A percentile compares a stretch with the other conserved stretches of the same genome.
These are phyloP conservation scores for Lindbergichthys nudifrons DNA, from an alignment of 2,797 vertebrate genomes.

Conservation along the genomic window DNA sequence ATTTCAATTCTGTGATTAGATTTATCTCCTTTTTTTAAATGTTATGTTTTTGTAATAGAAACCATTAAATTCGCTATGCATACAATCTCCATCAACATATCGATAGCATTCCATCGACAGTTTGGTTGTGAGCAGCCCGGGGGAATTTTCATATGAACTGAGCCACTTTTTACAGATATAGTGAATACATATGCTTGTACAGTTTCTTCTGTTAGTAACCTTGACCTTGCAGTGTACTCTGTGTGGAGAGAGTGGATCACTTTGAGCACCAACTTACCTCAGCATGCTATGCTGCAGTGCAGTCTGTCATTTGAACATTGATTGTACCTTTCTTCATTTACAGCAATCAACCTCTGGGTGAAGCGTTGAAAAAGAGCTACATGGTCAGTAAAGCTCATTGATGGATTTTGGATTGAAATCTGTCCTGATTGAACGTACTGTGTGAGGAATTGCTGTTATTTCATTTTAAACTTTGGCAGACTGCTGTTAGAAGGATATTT, in stretches of 20 bases:
- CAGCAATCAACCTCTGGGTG: conserved; percentile 64
- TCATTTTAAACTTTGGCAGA: conserved; percentile 23
- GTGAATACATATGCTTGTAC: conserved; percentile 58
- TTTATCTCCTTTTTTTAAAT: neutral
- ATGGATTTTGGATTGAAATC: conserved; percentile 49
- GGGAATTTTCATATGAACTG: conserved; percentile 36
- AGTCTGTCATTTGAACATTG: conserved; percentile 53
- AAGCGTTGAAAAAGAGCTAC: conserved; percentile 26
- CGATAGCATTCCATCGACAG: conserved; percentile 49
- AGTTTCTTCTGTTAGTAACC: conserved; percentile 60
- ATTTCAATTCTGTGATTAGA: too few species aligned
- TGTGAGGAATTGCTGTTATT: conserved; percentile 42
- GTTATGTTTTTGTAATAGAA: conserved; percentile 11
- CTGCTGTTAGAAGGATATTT: neutral
- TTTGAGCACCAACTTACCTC: conserved; percentile 49
- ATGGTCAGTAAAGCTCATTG: conserved; percentile 1
- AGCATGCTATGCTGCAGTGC: conserved; percentile 48
- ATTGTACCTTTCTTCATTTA: conserved; percentile 74
- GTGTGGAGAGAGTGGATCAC: conserved; percentile 45
- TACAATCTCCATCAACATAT: conserved; percentile 23
- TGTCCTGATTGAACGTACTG: conserved; percentile 41
- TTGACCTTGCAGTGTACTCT: conserved; percentile 70
- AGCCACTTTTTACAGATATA: conserved; percentile 46
- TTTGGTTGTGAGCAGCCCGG: neutral
- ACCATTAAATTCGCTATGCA: conserved; percentile 12